phyloP scores from a whole-genome alignment of 2,113 vertebrate genomes.

The Tamias sibiricus region DNA sequence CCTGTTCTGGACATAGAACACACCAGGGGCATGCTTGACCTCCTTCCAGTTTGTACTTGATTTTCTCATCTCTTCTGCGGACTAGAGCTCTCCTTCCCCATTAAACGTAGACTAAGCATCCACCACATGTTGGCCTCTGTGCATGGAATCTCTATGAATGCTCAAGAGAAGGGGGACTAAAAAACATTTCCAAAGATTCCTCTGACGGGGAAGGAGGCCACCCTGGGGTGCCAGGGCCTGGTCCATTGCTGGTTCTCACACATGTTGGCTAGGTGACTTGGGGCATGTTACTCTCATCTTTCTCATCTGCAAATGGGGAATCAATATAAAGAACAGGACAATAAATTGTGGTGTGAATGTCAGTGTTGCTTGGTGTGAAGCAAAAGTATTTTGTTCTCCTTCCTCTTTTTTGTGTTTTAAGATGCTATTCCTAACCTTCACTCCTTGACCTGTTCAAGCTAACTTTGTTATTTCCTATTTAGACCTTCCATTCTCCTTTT shows the following conservation, averaged over 20 bases:
- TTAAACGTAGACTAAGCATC: not conserved
- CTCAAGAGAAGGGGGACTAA: not conserved
- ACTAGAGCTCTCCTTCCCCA: not conserved
- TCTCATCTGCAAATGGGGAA: not conserved
- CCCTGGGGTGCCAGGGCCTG: not conserved
- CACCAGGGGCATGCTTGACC: not conserved
- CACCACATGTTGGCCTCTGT: not conserved
- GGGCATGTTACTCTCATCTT: fast-evolving
- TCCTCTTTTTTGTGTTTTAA: not conserved
- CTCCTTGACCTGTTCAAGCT: not conserved
- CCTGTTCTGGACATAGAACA: not conserved
- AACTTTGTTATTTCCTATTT: not conserved
- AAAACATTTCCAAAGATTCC: not conserved
- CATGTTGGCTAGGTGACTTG: no score
- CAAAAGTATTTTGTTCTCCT: not conserved
- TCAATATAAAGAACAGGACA: not conserved
- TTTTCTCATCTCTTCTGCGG: not conserved
- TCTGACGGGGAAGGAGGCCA: not conserved
- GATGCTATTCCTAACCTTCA: not conserved
- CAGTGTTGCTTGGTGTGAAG: not conserved
- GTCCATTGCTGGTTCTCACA: not conserved
- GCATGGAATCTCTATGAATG: not conserved
- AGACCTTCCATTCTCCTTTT: not conserved
- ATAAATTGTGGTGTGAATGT: not conserved
- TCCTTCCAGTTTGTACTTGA: not conserved